Percentiles rank a stretch among this genome's conserved stretches.
phyloP scores from a whole-genome alignment of 2,797 vertebrate species.

The Octomys mimax region DNA sequence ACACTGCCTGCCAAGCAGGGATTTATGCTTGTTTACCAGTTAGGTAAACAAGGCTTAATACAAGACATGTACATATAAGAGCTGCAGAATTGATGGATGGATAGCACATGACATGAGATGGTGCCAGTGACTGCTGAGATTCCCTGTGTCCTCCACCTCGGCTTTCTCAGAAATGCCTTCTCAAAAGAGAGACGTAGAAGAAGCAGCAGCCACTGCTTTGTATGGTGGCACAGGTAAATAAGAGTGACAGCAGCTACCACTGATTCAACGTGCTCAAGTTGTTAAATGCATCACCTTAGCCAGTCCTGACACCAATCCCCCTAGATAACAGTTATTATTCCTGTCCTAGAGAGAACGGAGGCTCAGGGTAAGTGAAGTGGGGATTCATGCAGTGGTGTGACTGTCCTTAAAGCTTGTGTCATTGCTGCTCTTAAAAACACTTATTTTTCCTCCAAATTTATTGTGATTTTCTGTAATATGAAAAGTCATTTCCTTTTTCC shows the following conservation, averaged over 20 bases:
- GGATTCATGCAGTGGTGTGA: not conserved
- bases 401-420: not conserved
- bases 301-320: not conserved
- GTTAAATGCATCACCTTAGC: rapidly evolving
- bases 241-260: too few relatives aligned
- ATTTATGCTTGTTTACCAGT: not conserved
- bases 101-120: not conserved
- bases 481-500: too few relatives aligned
- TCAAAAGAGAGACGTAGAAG: not conserved
- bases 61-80: not conserved
- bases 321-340: not conserved
- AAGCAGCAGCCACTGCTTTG: not conserved
- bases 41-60: not conserved
- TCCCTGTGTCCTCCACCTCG: too few relatives aligned
- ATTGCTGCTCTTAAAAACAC: too few relatives aligned
- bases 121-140: rapidly evolving
- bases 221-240: not conserved
- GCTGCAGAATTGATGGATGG: not conserved
- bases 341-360: not conserved
- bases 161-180: not conserved
- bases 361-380: not conserved
- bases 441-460: too few relatives aligned
- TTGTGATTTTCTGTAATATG: too few relatives aligned
- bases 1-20: not conserved
- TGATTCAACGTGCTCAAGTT: rapidly evolving